Evolutionary conservation across 2,113 vertebrate species (phyloP).

Genomic region (Amia ocellicauda): DNA sequence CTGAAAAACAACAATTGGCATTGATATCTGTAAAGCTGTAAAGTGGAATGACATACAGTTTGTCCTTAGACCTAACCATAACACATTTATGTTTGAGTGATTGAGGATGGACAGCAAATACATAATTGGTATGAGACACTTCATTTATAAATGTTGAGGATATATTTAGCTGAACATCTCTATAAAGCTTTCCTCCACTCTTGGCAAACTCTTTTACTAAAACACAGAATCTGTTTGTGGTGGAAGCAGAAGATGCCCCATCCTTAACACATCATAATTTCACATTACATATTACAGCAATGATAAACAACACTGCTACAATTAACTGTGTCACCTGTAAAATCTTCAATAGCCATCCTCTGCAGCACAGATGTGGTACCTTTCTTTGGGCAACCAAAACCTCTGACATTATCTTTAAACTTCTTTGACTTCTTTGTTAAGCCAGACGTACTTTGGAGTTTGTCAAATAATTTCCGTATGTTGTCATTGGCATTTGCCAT

Average conservation of each 20-base stretch:
- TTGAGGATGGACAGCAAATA: too few relatives aligned
- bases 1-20: too few relatives aligned
- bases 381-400: conserved; percentile 16
- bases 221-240: conserved; percentile 17
- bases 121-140: too few relatives aligned
- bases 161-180: conserved; percentile 24
- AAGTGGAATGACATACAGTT: conserved; percentile 19
- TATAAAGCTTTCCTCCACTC: conserved; percentile 16
- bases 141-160: too few relatives aligned
- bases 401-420: conserved; percentile 18
- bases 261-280: conserved; percentile 12
- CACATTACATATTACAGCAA: neutral
- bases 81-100: conserved; percentile 24
- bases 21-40: too few relatives aligned
- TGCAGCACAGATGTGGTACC: conserved; percentile 12
- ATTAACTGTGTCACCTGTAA: conserved; percentile 5
- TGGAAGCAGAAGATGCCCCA: conserved; percentile 7
- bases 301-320: neutral
- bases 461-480: conserved; percentile 3
- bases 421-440: conserved; percentile 6
- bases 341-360: conserved; percentile 13
- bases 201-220: conserved; percentile 29
- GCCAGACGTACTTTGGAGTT: neutral
- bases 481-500: neutral
- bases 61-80: conserved; percentile 22